A percentile compares a stretch with the other conserved stretches of the same genome.
Conservation (phyloP, 2,888 invertebrate species). For the Exephanes ischioxanthus region DNA sequence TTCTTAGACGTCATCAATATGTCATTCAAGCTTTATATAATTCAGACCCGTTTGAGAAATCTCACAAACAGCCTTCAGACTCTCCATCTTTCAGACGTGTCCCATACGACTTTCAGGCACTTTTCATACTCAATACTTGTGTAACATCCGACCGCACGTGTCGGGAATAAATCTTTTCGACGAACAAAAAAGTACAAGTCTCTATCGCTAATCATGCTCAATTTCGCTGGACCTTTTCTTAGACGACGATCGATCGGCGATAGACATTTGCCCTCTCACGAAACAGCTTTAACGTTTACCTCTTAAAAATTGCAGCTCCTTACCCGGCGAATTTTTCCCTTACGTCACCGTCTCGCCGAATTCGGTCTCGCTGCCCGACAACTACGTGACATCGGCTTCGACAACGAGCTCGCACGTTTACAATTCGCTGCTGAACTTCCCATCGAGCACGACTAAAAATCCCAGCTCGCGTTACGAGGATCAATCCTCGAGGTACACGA, state of each 20-base stretch:
- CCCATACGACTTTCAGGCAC: neutral
- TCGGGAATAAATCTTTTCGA: neutral
- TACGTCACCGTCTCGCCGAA: constrained; percentile 81
- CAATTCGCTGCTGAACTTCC: constrained; percentile 74
- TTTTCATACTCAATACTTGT: neutral
- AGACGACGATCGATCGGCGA: no score
- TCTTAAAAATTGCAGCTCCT: constrained; percentile 63
- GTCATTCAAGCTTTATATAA: no score
- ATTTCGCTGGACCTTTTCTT: no score
- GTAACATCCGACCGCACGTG: neutral
- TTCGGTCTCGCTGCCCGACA: constrained; percentile 80
- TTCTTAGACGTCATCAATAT: no score
- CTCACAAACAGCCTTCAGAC: no score
- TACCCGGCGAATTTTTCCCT: constrained; percentile 72
- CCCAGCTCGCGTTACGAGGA: constrained; percentile 57
- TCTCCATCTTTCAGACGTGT: no score
- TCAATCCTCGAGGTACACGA: constrained; percentile 62
- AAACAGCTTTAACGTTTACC: neutral
- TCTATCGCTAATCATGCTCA: no score
- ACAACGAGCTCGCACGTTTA: constrained; percentile 80
- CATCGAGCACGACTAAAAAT: constrained; percentile 55
- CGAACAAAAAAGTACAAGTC: no score
- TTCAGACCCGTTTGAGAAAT: no score
- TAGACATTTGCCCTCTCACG: no score
- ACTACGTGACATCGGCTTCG: constrained; percentile 82